phyloP scores from a whole-genome alignment of 2,888 invertebrate species.

The Meghimatium bilineatum region DNA sequence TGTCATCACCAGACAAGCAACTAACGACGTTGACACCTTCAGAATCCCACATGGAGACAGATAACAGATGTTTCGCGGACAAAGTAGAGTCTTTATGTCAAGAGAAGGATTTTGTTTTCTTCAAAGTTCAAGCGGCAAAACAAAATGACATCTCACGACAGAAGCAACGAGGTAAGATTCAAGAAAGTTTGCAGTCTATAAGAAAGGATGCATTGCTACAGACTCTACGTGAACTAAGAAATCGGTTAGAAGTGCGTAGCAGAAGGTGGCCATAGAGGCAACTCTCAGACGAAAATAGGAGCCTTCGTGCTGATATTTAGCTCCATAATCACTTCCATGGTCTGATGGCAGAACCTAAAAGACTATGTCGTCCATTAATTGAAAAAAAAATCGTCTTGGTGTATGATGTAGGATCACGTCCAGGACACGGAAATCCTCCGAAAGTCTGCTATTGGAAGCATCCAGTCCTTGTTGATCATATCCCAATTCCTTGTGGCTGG shows the following conservation, averaged over 20 bases:
- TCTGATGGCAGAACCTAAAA: too few species aligned
- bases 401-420: too few species aligned
- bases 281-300: too few species aligned
- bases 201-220: constrained; percentile 63
- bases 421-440: too few species aligned
- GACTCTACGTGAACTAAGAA: constrained; percentile 65
- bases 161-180: constrained; percentile 65
- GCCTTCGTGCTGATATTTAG: too few species aligned
- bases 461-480: too few species aligned
- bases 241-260: constrained; percentile 67
- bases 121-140: constrained; percentile 77
- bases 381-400: too few species aligned
- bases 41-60: constrained; percentile 49
- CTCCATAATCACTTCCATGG: too few species aligned
- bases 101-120: constrained; percentile 80
- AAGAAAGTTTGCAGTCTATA: constrained; percentile 60
- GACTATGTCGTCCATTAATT: too few species aligned
- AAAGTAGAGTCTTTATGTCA: constrained; percentile 80
- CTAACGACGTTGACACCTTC: not conserved
- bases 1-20: not conserved
- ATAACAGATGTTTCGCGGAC: constrained; percentile 77
- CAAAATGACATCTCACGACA: constrained; percentile 73
- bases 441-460: too few species aligned
- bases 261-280: not conserved
- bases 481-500: too few species aligned